These are phyloP conservation scores for Mixornis gularis DNA, from an alignment of 2,113 vertebrate genomes.

Conservation along the genomic window DNA sequence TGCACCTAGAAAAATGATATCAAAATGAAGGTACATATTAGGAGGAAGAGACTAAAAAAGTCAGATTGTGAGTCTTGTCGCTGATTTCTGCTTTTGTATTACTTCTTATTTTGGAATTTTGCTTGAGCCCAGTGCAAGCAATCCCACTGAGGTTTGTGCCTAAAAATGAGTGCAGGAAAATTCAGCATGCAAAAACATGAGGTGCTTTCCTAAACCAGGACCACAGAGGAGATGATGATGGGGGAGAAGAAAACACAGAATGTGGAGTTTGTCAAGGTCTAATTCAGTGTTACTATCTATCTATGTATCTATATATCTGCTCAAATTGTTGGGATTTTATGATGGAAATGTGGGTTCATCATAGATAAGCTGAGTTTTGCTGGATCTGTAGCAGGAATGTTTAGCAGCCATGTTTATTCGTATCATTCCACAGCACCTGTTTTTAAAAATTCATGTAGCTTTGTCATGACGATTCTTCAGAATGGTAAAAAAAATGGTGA, in stretches of 20 bases:
- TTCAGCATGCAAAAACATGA: not conserved
- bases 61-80: fast-evolving
- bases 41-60: not conserved
- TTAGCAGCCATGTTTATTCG: not conserved
- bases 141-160: fast-evolving
- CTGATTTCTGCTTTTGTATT: not conserved
- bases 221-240: not conserved
- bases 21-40: not conserved
- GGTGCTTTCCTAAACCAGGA: not conserved
- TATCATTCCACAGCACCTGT: not conserved
- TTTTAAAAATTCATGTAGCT: not conserved
- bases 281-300: not conserved
- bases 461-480: not conserved
- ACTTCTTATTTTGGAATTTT: not conserved
- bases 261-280: fast-evolving
- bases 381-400: not conserved
- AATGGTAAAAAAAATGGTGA: not conserved
- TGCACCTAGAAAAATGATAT: not conserved
- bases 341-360: not conserved
- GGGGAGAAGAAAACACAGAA: not conserved
- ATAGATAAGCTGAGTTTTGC: not conserved
- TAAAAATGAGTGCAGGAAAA: not conserved
- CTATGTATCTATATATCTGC: not conserved
- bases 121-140: not conserved
- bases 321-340: not conserved